phyloP scores from a whole-genome alignment of 2,797 vertebrate genomes.

The Danio jaintianensis region DNA sequence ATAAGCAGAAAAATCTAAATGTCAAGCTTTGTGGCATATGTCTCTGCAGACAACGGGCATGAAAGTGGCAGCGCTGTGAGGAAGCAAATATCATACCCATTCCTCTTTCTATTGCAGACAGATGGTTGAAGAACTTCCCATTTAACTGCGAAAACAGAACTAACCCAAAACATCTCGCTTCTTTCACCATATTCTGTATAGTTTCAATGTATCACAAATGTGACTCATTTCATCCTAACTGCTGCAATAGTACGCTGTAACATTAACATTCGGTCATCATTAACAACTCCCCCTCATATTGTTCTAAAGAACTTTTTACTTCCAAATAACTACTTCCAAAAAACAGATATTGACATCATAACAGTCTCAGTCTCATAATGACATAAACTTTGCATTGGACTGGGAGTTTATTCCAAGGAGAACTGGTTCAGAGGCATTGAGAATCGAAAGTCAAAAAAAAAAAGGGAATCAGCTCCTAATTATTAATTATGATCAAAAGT shows the following conservation, averaged over 20 bases:
- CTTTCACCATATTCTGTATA: background rate
- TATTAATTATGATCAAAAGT: too few species aligned
- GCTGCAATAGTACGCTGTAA: background rate
- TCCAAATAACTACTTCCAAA: background rate
- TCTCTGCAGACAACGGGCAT: constrained; percentile 12
- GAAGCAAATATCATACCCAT: constrained; percentile 55
- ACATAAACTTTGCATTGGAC: too few species aligned
- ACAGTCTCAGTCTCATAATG: background rate
- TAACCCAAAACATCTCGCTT: constrained; percentile 1
- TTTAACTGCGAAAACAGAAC: constrained; percentile 30
- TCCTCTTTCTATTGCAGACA: constrained; percentile 54
- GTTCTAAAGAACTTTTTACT: background rate
- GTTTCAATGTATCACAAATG: constrained; percentile 11
- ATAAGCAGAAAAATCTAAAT: constrained; percentile 10
- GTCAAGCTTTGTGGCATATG: constrained; percentile 27
- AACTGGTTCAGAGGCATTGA: too few species aligned
- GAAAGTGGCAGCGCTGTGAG: constrained; percentile 47
- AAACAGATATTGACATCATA: background rate
- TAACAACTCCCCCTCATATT: background rate
- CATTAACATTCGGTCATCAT: background rate
- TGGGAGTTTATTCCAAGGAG: too few species aligned
- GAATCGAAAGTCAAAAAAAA: too few species aligned
- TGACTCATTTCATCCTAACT: constrained; percentile 9
- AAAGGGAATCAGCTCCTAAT: too few species aligned
- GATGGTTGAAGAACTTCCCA: constrained; percentile 50